Percentiles rank a stretch among this genome's conserved stretches.
Evolutionary conservation across 2,797 vertebrate species (phyloP).

Genomic region (Pristis pectinata): DNA sequence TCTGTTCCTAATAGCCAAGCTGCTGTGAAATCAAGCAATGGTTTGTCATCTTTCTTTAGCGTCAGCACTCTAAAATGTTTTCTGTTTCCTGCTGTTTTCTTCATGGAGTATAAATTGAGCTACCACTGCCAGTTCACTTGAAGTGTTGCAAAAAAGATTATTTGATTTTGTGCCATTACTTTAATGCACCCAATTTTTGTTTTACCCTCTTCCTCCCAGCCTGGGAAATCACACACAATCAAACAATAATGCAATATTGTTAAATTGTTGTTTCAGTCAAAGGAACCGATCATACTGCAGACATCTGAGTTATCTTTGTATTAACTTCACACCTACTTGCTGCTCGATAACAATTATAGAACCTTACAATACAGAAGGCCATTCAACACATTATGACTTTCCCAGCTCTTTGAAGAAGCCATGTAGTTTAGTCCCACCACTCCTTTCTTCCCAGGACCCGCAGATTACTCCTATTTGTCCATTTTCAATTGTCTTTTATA

Average conservation of each 20-base stretch:
- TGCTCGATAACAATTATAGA: neutral
- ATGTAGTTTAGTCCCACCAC: neutral
- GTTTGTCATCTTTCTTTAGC: neutral
- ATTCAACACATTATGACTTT: neutral
- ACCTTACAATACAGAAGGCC: too few species aligned
- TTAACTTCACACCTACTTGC: neutral
- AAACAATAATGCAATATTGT: neutral
- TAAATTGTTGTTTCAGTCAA: neutral
- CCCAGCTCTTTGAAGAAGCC: neutral
- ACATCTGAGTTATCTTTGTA: neutral
- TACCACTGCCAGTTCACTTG: neutral
- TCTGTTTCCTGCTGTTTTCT: neutral
- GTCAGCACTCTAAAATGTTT: neutral
- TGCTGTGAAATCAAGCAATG: neutral
- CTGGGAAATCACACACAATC: neutral
- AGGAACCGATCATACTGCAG: neutral
- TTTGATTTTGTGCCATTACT: neutral
- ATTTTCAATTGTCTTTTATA: too few species aligned
- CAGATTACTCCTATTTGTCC: too few species aligned
- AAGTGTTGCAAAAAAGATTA: neutral
- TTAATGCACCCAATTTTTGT: neutral
- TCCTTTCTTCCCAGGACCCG: neutral
- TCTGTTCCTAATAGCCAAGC: neutral
- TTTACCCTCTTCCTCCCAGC: neutral
- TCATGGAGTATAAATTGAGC: neutral